These are phyloP conservation scores for Notechis scutatus DNA, from an alignment of 2,113 vertebrate genomes.

Conservation along the genomic window DNA sequence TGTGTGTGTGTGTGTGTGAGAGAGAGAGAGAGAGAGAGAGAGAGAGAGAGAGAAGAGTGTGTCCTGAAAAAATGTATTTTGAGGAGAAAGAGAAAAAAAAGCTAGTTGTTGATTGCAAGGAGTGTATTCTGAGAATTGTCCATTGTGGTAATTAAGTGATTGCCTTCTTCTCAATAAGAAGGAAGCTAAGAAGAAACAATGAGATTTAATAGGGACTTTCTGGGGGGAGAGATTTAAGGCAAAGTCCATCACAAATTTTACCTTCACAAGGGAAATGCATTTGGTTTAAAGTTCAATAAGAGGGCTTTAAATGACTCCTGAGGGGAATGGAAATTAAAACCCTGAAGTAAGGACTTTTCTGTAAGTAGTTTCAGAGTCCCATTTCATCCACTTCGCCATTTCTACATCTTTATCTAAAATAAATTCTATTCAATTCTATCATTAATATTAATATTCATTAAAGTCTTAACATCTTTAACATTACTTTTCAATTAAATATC, in stretches of 20 bases:
- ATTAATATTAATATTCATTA: too few species aligned
- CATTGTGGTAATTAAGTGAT: neutral
- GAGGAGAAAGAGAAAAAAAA: neutral
- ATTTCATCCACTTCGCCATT: too few species aligned
- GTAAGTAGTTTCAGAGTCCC: too few species aligned
- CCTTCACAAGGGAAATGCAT: neutral
- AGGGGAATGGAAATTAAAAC: neutral
- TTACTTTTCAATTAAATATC: too few species aligned
- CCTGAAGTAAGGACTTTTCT: neutral
- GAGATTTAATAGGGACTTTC: neutral
- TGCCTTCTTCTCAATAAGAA: neutral
- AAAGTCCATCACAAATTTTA: neutral
- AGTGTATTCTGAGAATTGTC: neutral
- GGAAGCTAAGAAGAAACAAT: neutral
- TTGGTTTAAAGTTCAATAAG: neutral
- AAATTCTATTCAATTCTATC: too few species aligned
- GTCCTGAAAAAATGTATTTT: neutral
- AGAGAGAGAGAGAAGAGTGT: neutral
- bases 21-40: too few species aligned
- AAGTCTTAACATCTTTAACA: too few species aligned
- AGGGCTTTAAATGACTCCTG: neutral
- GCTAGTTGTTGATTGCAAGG: neutral
- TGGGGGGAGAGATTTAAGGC: neutral
- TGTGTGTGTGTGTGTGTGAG: too few species aligned
- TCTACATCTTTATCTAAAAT: too few species aligned